These are phyloP conservation scores for Pachyseris speciosa DNA, from an alignment of 64 coral and sea anemone genomes.

Conservation along the genomic window DNA sequence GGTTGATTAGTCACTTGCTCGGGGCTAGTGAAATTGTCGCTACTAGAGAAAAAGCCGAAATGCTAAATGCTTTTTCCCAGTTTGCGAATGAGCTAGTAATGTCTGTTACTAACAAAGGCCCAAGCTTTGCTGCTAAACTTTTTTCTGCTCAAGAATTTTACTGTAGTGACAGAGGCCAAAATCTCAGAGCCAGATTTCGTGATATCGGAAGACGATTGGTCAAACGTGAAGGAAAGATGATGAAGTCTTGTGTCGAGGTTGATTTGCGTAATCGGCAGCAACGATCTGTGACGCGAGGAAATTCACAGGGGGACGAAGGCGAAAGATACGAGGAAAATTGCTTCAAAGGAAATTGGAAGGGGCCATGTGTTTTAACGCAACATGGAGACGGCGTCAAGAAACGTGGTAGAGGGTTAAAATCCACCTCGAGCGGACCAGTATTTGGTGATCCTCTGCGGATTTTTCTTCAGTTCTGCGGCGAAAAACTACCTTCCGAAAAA, in stretches of 20 bases:
- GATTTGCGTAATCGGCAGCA: not conserved
- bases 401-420: not conserved
- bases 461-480: too few relatives aligned
- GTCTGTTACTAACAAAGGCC: not conserved
- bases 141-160: not conserved
- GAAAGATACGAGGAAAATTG: not conserved
- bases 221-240: not conserved
- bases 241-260: not conserved
- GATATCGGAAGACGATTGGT: not conserved
- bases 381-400: not conserved
- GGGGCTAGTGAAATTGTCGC: not conserved
- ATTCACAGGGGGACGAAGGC: not conserved
- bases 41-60: not conserved
- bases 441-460: too few relatives aligned
- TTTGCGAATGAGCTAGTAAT: not conserved
- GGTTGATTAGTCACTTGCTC: not conserved
- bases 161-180: not conserved
- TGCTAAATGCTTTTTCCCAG: not conserved
- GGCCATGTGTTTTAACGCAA: not conserved
- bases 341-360: not conserved
- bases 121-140: not conserved
- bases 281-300: not conserved
- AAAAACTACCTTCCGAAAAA: too few relatives aligned
- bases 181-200: not conserved
- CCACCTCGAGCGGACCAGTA: too few relatives aligned